Evolutionary conservation across 2,888 invertebrate species (phyloP), one percentile per base, ranked within the genome.

Genomic region (Spatulosminthurus flaviceps): DNA sequence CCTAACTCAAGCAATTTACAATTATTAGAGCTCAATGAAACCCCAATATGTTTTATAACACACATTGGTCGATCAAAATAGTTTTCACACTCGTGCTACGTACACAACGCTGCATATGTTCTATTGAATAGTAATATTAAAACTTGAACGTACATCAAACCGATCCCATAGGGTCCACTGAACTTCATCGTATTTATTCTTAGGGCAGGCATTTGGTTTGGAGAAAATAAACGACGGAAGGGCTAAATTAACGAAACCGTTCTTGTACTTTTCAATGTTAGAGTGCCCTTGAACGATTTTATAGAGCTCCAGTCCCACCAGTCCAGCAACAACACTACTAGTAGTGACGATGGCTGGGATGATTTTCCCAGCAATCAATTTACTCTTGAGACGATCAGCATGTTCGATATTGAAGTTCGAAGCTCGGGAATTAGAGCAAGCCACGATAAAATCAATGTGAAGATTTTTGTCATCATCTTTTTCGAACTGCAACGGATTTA

Each of bases 261-360:
- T 91, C 87, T 91, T 91, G 87, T 88, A 91, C 16, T 82, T 29
- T 76, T 80, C 22, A 51, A 72, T 73, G 19, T 69, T 43, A 13
- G n/a, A 28, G 80, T 87, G 86, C 19, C 88, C 89, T 85, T 90
- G 89, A 21, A 88, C 87, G 66, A 89, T 82, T 87, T 89, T 87
- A 67, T 87, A 86, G 5, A 98, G 90, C 88, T 99, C 99, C 79
- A 99, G 89, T 87, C 95, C 94, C 66, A 96, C 97, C 60, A 98
- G 90, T 19, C 99, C 98, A 69, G 95, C 95, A 0, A 99, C 95
- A 2, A 98, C 95, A 0, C 98, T 96, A 0, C 99, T 99, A 1
- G 99, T 98, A 5, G 99, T 99, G 9, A 99, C 99, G 85, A 99
- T 98, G 5, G 99, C 99, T 0, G 99, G 99, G 86, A 99, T 99